phyloP scores from a whole-genome alignment of 2,888 invertebrate genomes.

The Argynnis bischoffii region DNA sequence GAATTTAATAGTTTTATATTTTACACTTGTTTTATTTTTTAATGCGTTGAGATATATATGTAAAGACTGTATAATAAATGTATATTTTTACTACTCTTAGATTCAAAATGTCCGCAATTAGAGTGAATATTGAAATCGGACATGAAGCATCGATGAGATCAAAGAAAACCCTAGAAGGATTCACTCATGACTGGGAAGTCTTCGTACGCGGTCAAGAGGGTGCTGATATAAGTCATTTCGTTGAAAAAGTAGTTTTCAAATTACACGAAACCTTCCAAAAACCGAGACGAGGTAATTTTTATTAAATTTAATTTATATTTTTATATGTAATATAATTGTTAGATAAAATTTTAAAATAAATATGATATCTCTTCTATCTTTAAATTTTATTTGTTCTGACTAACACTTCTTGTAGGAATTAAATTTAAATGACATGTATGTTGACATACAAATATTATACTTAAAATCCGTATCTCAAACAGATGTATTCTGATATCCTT shows the following conservation, averaged over 20 bases:
- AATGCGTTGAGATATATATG: conserved; percentile 25
- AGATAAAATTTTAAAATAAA: not conserved
- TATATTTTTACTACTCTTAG: conserved; percentile 44
- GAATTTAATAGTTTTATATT: conserved; percentile 32
- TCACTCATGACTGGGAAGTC: conserved; percentile 98
- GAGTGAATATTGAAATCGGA: conserved; percentile 94
- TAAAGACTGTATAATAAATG: conserved; percentile 25
- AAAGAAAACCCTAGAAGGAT: conserved; percentile 93
- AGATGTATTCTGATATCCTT: too few relatives aligned
- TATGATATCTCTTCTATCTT: too few relatives aligned
- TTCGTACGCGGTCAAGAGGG: conserved; percentile 95
- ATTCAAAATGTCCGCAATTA: conserved; percentile 69
- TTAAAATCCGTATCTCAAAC: too few relatives aligned
- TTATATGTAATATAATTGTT: conserved; percentile 25
- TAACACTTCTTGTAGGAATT: too few relatives aligned
- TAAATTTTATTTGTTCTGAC: too few relatives aligned
- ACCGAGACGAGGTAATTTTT: conserved; percentile 90
- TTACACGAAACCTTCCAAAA: conserved; percentile 96
- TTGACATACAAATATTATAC: too few relatives aligned
- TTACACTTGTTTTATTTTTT: conserved; percentile 36
- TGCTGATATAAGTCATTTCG: conserved; percentile 93
- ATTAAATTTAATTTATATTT: conserved; percentile 19
- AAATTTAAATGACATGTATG: too few relatives aligned
- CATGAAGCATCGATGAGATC: conserved; percentile 92
- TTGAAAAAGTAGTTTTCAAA: conserved; percentile 95